A percentile compares a stretch with the other conserved stretches of the same genome.
phyloP scores from a whole-genome alignment of 2,888 invertebrate species.

The Arctia plantaginis region DNA sequence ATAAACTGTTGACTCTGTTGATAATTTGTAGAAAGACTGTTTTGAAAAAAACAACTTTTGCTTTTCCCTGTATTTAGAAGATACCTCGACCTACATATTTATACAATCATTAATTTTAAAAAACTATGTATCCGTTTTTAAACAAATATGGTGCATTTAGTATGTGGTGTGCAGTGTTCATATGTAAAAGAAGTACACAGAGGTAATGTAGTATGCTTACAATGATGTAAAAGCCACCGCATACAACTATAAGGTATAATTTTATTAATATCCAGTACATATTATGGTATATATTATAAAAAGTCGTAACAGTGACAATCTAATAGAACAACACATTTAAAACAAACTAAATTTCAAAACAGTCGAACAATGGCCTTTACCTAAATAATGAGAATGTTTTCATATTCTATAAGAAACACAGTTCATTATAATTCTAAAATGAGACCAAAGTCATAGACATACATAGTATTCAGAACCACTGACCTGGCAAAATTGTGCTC shows the following conservation, averaged over 20 bases:
- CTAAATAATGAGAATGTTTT: slow-evolving; percentile 10
- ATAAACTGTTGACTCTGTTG: neutral
- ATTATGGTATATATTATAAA: too few relatives aligned
- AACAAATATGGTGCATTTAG: too few relatives aligned
- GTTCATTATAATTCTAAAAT: slow-evolving; percentile 31
- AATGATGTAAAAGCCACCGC: too few relatives aligned
- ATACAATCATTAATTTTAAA: too few relatives aligned
- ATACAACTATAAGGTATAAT: too few relatives aligned
- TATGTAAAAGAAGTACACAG: too few relatives aligned
- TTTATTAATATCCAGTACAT: too few relatives aligned
- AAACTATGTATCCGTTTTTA: too few relatives aligned
- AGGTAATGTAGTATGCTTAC: too few relatives aligned
- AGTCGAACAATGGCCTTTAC: neutral
- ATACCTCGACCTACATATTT: too few relatives aligned
- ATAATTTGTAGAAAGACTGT: neutral
- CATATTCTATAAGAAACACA: slow-evolving; percentile 18
- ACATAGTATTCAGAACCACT: slow-evolving; percentile 28
- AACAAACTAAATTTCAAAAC: neutral
- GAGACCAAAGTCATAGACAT: slow-evolving; percentile 23
- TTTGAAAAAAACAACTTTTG: neutral
- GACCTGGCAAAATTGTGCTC: slow-evolving; percentile 35
- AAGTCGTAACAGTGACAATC: too few relatives aligned
- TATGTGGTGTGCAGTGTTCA: too few relatives aligned
- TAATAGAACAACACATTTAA: neutral
- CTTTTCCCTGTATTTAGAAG: neutral